phyloP scores from a whole-genome alignment of 2,113 vertebrate genomes.

The Syngnathus typhle region DNA sequence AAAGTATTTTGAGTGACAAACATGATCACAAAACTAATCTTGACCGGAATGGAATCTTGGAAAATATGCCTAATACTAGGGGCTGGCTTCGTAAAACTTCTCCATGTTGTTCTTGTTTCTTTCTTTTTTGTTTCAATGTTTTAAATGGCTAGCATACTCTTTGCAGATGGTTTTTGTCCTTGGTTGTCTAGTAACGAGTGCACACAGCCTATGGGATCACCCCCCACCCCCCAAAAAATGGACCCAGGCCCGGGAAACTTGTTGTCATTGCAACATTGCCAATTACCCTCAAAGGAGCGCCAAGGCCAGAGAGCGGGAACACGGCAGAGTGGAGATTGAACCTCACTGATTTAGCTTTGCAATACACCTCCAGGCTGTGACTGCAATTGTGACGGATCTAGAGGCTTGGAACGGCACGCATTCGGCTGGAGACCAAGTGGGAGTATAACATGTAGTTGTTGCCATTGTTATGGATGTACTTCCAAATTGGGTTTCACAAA shows the following conservation, averaged over 20 bases:
- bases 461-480: slow-evolving; percentile 5
- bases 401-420: slow-evolving; percentile 25
- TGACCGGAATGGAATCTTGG: background rate
- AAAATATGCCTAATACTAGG: background rate
- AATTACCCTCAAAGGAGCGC: slow-evolving; percentile 30
- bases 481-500: slow-evolving; percentile 3
- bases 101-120: background rate
- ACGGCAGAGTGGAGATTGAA: slow-evolving; percentile 26
- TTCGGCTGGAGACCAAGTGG: slow-evolving; percentile 15
- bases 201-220: slow-evolving; percentile 1
- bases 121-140: background rate
- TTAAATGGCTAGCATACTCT: background rate
- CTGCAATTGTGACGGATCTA: slow-evolving; percentile 36
- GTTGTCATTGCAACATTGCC: slow-evolving; percentile 20
- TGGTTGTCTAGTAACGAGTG: background rate
- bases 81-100: background rate
- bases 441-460: slow-evolving; percentile 9
- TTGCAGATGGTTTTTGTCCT: background rate
- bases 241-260: slow-evolving; percentile 8
- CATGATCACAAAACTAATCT: background rate
- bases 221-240: slow-evolving; percentile 2
- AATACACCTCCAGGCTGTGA: slow-evolving; percentile 25
- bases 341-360: slow-evolving; percentile 11
- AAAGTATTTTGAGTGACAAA: background rate
- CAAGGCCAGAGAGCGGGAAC: slow-evolving; percentile 21